Conservation (phyloP, 92 coral and sea anemone species). For the Umimayanthus chanpuru region DNA sequence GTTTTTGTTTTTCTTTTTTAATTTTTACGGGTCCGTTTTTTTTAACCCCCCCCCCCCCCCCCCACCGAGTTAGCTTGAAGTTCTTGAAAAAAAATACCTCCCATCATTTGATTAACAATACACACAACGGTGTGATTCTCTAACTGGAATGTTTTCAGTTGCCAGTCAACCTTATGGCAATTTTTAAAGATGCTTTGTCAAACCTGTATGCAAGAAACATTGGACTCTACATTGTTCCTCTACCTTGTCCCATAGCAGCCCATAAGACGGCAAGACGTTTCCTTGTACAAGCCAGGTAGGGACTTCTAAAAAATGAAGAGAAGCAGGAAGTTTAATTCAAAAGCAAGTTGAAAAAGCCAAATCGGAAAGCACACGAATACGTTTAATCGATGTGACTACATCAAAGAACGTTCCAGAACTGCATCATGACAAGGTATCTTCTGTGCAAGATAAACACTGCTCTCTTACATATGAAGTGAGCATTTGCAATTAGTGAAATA, state of each 20-base stretch:
- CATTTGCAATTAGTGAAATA: slow-evolving; percentile 11
- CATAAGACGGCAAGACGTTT: slow-evolving; percentile 38
- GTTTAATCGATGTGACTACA: background rate
- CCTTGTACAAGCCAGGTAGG: too few species aligned
- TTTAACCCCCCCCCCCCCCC: too few species aligned
- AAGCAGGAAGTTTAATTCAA: slow-evolving; percentile 34
- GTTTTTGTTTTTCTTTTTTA: too few species aligned
- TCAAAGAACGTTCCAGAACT: slow-evolving; percentile 8
- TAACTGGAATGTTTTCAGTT: too few species aligned
- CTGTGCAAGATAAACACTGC: slow-evolving; percentile 36
- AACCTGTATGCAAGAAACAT: too few species aligned
- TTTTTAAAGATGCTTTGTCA: too few species aligned
- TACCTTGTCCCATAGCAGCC: slow-evolving; percentile 37
- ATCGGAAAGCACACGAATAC: slow-evolving; percentile 8
- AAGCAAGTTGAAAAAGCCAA: slow-evolving; percentile 29
- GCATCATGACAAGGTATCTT: slow-evolving; percentile 35
- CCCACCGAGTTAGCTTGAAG: too few species aligned
- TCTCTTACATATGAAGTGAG: slow-evolving; percentile 43
- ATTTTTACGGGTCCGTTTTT: background rate
- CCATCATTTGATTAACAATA: too few species aligned
- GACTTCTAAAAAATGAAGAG: background rate
- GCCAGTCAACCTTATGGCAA: too few species aligned
- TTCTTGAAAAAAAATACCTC: too few species aligned
- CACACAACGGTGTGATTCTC: too few species aligned
- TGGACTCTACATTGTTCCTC: background rate